Percentiles rank a stretch among this genome's conserved stretches.
Evolutionary conservation across 2,888 invertebrate genomes (phyloP).

Genomic region (Rotaria magnacalcarata): DNA sequence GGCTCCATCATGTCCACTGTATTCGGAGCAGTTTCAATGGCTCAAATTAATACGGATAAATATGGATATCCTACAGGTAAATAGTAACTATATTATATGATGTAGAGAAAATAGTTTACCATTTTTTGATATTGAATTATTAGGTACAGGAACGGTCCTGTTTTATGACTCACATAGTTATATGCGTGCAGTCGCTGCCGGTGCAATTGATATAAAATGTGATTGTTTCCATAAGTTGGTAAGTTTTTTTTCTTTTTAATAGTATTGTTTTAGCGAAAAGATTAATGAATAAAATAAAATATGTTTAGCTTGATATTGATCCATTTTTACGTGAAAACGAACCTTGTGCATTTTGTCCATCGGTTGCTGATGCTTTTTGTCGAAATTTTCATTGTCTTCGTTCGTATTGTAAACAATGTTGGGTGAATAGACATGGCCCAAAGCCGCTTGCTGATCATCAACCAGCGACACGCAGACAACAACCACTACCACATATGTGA

Average conservation of each 20-base stretch:
- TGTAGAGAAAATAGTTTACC: too few relatives aligned
- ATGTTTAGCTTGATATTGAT: conserved; percentile 19
- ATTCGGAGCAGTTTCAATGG: background rate
- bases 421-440: background rate
- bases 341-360: conserved; percentile 9
- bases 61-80: conserved; percentile 20
- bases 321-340: conserved; percentile 24
- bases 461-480: background rate
- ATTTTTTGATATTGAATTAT: too few relatives aligned
- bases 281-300: too few relatives aligned
- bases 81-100: too few relatives aligned
- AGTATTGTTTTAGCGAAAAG: too few relatives aligned
- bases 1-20: background rate
- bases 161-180: background rate
- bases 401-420: conserved; percentile 2
- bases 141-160: too few relatives aligned
- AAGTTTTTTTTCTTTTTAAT: too few relatives aligned
- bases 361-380: background rate
- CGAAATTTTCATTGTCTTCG: conserved; percentile 23
- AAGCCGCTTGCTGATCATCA: conserved; percentile 17
- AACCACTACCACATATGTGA: background rate
- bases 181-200: conserved; percentile 11
- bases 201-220: conserved; percentile 8
- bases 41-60: background rate
- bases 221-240: background rate